phyloP scores from a whole-genome alignment of 2,113 vertebrate species.

The Leucopsar rothschildi region DNA sequence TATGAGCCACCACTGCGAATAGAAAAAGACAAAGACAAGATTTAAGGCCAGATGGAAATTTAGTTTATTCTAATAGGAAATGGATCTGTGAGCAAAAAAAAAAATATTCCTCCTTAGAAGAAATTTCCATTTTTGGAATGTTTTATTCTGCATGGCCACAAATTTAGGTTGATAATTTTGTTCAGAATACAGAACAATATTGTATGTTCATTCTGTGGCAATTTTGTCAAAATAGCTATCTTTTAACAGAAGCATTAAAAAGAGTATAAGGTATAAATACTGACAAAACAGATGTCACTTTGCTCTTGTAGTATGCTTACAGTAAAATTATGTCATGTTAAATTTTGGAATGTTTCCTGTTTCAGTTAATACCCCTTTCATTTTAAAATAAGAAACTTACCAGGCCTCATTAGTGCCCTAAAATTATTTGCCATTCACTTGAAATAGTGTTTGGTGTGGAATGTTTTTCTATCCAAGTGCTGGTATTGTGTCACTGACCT shows the following conservation, averaged over 20 bases:
- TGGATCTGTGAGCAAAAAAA: background rate
- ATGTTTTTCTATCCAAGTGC: background rate
- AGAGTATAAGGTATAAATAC: background rate
- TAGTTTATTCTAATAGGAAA: background rate
- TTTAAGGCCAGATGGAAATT: background rate
- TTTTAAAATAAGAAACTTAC: background rate
- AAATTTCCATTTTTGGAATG: background rate
- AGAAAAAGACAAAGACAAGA: background rate
- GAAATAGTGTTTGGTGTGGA: background rate
- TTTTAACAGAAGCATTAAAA: background rate
- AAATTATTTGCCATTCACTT: background rate
- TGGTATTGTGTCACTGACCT: background rate
- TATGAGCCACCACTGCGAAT: background rate
- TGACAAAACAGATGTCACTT: background rate
- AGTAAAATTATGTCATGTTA: background rate
- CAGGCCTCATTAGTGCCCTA: background rate
- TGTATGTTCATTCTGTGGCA: background rate
- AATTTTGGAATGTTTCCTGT: background rate
- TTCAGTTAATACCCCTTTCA: background rate
- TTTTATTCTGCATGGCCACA: background rate
- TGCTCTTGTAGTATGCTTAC: background rate
- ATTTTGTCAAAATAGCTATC: background rate
- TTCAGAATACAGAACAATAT: background rate
- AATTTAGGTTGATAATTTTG: background rate
- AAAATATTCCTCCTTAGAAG: background rate